phyloP scores from a whole-genome alignment of 2,888 invertebrate genomes.

The Nephrotoma guestfalica region DNA sequence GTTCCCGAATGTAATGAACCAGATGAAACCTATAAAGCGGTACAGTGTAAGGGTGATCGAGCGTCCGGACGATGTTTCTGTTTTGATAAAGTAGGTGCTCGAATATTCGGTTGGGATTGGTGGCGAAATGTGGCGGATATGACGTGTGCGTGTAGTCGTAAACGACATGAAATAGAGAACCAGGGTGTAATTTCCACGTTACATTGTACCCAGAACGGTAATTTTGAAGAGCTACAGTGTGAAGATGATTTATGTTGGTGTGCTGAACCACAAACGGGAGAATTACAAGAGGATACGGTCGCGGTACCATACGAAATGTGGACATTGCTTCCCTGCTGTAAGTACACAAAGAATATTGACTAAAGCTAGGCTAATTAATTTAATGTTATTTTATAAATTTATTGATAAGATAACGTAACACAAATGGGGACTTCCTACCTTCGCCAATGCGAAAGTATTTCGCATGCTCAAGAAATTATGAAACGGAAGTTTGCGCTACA shows the following conservation, averaged over 20 bases:
- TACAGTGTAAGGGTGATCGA: constrained; percentile 50
- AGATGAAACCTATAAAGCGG: constrained; percentile 43
- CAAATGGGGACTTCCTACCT: constrained; percentile 42
- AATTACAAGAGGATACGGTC: constrained; percentile 33
- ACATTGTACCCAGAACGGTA: constrained; percentile 48
- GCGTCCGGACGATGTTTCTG: constrained; percentile 52
- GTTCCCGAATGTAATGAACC: constrained; percentile 36
- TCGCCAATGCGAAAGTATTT: constrained; percentile 50
- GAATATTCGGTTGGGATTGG: constrained; percentile 53
- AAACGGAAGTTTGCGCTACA: constrained; percentile 40
- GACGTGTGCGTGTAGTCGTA: constrained; percentile 46
- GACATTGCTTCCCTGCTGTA: constrained; percentile 48
- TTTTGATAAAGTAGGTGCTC: constrained; percentile 39
- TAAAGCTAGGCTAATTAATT: background rate
- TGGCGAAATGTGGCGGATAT: constrained; percentile 40
- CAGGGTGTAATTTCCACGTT: constrained; percentile 34
- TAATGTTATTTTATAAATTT: background rate
- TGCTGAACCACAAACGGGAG: constrained; percentile 43
- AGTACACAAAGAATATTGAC: constrained; percentile 20
- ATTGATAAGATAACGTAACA: constrained; percentile 31
- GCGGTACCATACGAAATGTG: constrained; percentile 44
- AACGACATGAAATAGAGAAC: constrained; percentile 37
- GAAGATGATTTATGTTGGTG: constrained; percentile 56
- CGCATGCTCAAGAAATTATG: constrained; percentile 37
- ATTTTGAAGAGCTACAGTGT: constrained; percentile 54